Evolutionary conservation across 2,113 vertebrate genomes (phyloP).

Genomic region (Colius striatus): DNA sequence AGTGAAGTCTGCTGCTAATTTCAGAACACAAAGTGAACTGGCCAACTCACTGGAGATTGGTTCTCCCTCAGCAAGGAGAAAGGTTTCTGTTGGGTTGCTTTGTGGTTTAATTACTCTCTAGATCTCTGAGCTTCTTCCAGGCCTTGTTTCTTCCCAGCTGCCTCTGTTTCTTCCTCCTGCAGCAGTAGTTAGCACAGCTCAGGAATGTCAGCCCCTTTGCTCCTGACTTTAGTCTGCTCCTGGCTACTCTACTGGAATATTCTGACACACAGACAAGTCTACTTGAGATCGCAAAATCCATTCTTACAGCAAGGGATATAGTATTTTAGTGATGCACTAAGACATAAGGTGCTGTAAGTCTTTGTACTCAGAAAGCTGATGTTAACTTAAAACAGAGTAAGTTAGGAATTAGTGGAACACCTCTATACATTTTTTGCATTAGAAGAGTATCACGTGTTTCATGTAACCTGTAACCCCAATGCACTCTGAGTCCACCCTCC

Average conservation of each 20-base stretch:
- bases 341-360: background rate
- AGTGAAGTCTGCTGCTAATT: background rate
- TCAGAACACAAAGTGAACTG: background rate
- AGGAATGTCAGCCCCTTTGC: background rate
- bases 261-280: background rate
- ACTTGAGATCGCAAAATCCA: background rate
- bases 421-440: background rate
- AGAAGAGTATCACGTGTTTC: background rate
- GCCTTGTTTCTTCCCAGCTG: background rate
- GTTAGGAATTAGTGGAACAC: background rate
- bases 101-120: background rate
- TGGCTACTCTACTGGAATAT: background rate
- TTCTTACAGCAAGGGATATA: background rate
- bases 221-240: background rate
- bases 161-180: background rate
- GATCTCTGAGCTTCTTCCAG: background rate
- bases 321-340: background rate
- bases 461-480: background rate
- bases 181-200: background rate
- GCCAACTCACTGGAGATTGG: background rate
- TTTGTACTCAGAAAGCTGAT: background rate
- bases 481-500: background rate
- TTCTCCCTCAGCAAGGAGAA: background rate
- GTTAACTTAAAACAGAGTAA: background rate
- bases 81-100: background rate